A percentile compares a stretch with the other conserved stretches of the same genome.
Evolutionary conservation across 2,797 vertebrate species (phyloP).

Genomic region (Siniperca undulata): DNA sequence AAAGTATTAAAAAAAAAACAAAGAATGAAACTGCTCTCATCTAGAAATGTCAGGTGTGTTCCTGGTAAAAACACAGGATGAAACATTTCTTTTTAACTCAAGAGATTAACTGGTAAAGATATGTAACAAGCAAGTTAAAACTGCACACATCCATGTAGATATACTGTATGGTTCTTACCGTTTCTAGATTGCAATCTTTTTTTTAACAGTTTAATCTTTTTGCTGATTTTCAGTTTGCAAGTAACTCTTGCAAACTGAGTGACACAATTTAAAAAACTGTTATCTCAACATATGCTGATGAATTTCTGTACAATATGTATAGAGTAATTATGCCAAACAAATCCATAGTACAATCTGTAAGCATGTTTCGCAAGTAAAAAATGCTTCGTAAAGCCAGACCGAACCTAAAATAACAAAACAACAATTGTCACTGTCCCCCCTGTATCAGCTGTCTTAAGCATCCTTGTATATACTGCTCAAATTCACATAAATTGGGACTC

Average conservation of each 20-base stretch:
- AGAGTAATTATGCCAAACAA: not conserved
- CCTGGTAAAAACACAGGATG: not conserved
- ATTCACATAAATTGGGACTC: constrained; percentile 47
- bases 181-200: not conserved
- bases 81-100: not conserved
- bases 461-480: constrained; percentile 5
- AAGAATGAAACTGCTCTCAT: not conserved
- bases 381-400: constrained; percentile 6
- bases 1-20: not conserved
- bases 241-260: not conserved
- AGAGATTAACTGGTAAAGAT: constrained; percentile 6
- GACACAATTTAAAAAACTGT: not conserved
- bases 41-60: constrained; percentile 10
- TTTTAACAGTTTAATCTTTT: not conserved
- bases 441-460: not conserved
- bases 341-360: constrained; percentile 1
- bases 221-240: not conserved
- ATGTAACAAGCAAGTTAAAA: not conserved
- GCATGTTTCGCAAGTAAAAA: constrained; percentile 6
- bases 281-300: not conserved
- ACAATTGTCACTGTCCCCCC: constrained; percentile 2
- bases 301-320: constrained; percentile 2
- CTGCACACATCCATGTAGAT: not conserved
- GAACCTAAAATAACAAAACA: constrained; percentile 27
- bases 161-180: not conserved